Evolutionary conservation across 2,113 vertebrate genomes (phyloP).

Genomic region (Sus scrofa): T2T-Sscrofa CM000816.6:46459501-46460000

Average conservation of each 20-base stretch:
- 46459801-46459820: background rate
- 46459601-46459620: background rate
- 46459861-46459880: background rate
- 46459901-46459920: background rate
- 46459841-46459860: background rate
- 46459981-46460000: background rate
- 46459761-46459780: background rate
- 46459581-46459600: background rate
- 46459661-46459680: background rate
- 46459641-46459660: background rate
- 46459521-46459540: background rate
- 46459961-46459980: background rate
- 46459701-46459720: background rate
- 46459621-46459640: background rate
- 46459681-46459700: background rate
- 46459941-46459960: background rate
- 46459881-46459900: background rate
- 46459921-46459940: fast-evolving
- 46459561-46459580: background rate
- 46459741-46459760: background rate
- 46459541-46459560: background rate
- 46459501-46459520: background rate
- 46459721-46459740: background rate
- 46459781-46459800: background rate
- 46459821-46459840: background rate